A percentile compares a stretch with the other conserved stretches of the same genome.
These are phyloP conservation scores for Orchestes rusci DNA, from an alignment of 2,888 invertebrate species.

Conservation along the genomic window DNA sequence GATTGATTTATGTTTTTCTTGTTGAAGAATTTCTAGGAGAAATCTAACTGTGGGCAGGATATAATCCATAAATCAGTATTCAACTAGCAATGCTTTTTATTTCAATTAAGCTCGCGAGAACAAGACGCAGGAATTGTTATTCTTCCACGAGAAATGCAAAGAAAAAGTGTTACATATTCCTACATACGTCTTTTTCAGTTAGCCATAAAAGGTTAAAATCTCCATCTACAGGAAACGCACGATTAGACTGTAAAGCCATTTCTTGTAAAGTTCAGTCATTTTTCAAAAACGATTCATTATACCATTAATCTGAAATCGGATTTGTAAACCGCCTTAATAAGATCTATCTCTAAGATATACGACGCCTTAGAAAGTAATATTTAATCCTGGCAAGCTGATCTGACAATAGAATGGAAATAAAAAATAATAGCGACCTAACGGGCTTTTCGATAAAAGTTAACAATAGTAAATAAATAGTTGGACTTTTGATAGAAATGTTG, in stretches of 20 bases:
- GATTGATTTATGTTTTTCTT: no score
- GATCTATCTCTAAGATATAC: constrained; percentile 20
- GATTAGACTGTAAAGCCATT: constrained; percentile 14
- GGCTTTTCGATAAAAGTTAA: background rate
- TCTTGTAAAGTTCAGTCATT: constrained; percentile 13
- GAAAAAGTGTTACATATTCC: constrained; percentile 16
- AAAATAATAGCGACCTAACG: constrained; percentile 10
- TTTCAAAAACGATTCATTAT: constrained; percentile 20
- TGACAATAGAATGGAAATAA: constrained; percentile 10
- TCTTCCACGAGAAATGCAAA: constrained; percentile 4
- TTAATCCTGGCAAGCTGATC: constrained; percentile 19
- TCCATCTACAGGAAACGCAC: constrained; percentile 16
- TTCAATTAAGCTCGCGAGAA: background rate
- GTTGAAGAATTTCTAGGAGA: no score
- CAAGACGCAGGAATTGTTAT: constrained; percentile 1
- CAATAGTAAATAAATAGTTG: no score
- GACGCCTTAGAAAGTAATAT: constrained; percentile 19
- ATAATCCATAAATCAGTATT: no score
- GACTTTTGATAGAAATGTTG: no score
- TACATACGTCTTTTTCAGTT: constrained; percentile 15
- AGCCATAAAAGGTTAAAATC: constrained; percentile 14
- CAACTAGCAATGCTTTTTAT: no score
- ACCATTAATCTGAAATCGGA: constrained; percentile 22
- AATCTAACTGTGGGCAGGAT: no score
- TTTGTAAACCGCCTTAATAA: constrained; percentile 15